Evolutionary conservation across 2,113 vertebrate species (phyloP), one percentile per base, ranked within the genome.

Genomic region (Rhipidura dahli): DNA sequence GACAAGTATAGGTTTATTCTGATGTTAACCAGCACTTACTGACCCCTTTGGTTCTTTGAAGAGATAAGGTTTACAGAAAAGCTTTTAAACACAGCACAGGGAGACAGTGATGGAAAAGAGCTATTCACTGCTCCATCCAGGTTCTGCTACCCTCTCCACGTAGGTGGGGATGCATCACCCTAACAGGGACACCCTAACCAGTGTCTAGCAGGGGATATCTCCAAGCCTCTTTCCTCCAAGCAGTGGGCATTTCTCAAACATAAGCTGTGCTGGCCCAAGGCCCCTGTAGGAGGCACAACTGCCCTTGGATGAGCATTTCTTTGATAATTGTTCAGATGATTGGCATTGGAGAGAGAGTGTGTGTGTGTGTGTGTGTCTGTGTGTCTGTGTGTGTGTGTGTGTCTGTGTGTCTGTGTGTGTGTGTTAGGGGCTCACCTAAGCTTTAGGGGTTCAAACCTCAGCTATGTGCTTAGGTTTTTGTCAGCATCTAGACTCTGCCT

Each of bases 321-420:
- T 50, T 70, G 37, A 18, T 35, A 75, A 70, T 33, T 78, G 27
- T 27, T 56, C 28, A 54, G 23, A 35, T 30, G 30, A 54, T 44
- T 63, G 50, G 15, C 18, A 37, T 7, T 50, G 11, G 49, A n/a
- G n/a, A n/a, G n/a, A n/a, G n/a, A 18, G 15, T 21, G 3, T 37
- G 2, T 16, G 1, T 18, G 8, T 50, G 1, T 12, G 12, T 21
- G 7, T 15, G 27, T 28, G 6, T 40, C n/a, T n/a, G n/a, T 19
- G 1, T 5, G 10, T 27, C 1, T 16, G 18, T 18, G 9, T 26
- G 14, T 22, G 14, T 15, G 3, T n/a, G 3, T 40, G 35, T 20
- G 7, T 26, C 27, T 22, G 28, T 23, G 7, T 30, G 18, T 13
- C 1, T 16, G 18, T 18, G 9, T 26, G 14, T 22, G 15, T 15